Base-by-base conservation (phyloP, 92 coral and sea anemone genomes). In the Porites divaricata region DNA sequence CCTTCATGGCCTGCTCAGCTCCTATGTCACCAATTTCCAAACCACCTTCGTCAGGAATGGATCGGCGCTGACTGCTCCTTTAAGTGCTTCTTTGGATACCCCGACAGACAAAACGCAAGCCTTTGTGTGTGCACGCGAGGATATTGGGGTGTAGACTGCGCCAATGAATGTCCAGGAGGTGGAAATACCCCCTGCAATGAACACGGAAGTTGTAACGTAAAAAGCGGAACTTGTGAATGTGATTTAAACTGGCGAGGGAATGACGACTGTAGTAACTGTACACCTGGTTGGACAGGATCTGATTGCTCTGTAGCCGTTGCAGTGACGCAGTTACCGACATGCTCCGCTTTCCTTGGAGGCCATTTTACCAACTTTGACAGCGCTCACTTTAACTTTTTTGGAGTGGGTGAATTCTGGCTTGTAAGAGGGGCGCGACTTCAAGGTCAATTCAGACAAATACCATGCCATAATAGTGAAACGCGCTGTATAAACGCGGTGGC, bases 191-290 rank as follows among this genome's bases (percentile, higher is more conserved):
- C 99, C 12, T 96, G 99, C 70, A 90, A 89, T 74, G 87, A 75
- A 24, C 95, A 93, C 51, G 99, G 99, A 7, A 81, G 81, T 61
- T 96, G 99, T 74, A 79, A 89, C 84, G 78, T 80, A 2, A 26
- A 25, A 10, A 89, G 89, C 63, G 99, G 99, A 45, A 71, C 90
- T 14, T 96, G 99, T 51, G 75, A 66, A 19, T 96, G 99, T 71
- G 98, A 96, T 56, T 88, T 95, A 35, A 96, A 96, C 90, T 96
- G 99, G 99, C 90, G 82, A 48, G 99, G 99, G 23, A 87, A 93
- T 76, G 81, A 67, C 72, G 91, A 86, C 83, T 96, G 99, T 71
- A 85, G 91, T n/a, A 83, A 68, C 65, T 96, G 99, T n/a, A 93
- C 98, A 1, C 80, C 72, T 24, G 99, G 99, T 21, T 96, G 99